Base-by-base conservation (phyloP, 2,113 vertebrate genomes). In the Myrmecophaga tridactyla region DNA sequence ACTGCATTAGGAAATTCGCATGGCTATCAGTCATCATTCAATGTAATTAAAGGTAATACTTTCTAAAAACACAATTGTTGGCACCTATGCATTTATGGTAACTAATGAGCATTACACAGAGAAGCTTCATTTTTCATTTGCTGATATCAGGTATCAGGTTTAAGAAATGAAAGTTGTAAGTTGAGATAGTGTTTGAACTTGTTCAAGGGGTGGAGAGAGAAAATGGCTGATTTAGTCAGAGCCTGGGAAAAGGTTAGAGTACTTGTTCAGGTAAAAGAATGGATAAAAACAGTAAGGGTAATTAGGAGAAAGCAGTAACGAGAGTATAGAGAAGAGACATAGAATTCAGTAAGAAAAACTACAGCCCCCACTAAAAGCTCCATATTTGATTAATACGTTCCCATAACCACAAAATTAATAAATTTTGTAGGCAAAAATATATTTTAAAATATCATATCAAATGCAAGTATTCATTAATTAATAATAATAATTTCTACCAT, bases 101-200 rank as follows among this genome's bases (percentile, higher is more conserved):
- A 80, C 51, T 48, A 53, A 93, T 48, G 67, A 87, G 43, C 77
- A 70, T 72, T 23, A 89, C 34, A n/a, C 18, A 81, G 69, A n/a
- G 51, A 46, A 93, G 53, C 14, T 31, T 65, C 39, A 36, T 81
- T 92, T 83, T 93, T 81, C 60, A 48, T 89, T 86, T 87, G n/a
- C 73, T 65, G 48, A 85, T 85, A 27, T 76, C 43, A 87, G 27
- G 6, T 67, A 27, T 76, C 43, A 87, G 27, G 6, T 67, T 70
- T 18, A 56, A 18, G 12, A 34, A 67, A 83, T 70, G 81, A 89
- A 96, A 86, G 78, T 69, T 63, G 25, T 82, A 56, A 85, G 69
- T 81, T 63, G 77, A 51, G 60, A 69, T 31, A 21, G 21, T 56
- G 60, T 86, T 94, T 86, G 36, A 80, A 72, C 75, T 86, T 73